These are phyloP conservation scores for Mycetomoellerius zeteki DNA, from an alignment of 1,140 invertebrate species.

Conservation along the genomic window DNA sequence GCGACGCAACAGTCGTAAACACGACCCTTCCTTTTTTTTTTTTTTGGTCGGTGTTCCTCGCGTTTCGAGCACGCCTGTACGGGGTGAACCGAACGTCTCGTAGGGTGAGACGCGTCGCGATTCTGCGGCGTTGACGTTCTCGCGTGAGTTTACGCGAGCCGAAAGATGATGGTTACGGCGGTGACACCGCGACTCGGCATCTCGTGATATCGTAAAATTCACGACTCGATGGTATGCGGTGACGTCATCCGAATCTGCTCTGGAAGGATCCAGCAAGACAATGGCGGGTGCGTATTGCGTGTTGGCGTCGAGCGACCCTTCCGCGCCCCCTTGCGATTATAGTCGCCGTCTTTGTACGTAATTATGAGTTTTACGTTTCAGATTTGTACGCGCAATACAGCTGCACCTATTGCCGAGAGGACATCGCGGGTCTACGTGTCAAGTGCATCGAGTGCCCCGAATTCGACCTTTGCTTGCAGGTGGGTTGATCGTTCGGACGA, in stretches of 20 bases:
- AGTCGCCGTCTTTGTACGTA: not conserved
- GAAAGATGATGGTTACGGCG: slow-evolving; percentile 56
- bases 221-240: slow-evolving; percentile 80
- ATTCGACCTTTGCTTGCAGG: slow-evolving; percentile 97
- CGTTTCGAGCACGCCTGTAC: slow-evolving; percentile 47
- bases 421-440: slow-evolving; percentile 94
- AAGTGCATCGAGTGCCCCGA: slow-evolving; percentile 95
- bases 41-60: slow-evolving; percentile 48
- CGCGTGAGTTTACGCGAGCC: slow-evolving; percentile 32
- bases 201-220: slow-evolving; percentile 64
- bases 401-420: slow-evolving; percentile 97
- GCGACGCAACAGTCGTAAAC: slow-evolving; percentile 79
- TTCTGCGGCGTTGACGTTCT: slow-evolving; percentile 66
- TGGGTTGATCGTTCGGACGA: slow-evolving; percentile 86
- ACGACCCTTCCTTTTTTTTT: slow-evolving; percentile 77
- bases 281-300: slow-evolving; percentile 85
- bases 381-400: slow-evolving; percentile 93
- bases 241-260: slow-evolving; percentile 84
- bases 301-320: slow-evolving; percentile 10
- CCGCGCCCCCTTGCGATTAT: not conserved
- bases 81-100: slow-evolving; percentile 35
- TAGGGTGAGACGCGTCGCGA: slow-evolving; percentile 1
- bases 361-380: slow-evolving; percentile 77
- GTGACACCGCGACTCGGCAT: not conserved
- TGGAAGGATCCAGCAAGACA: slow-evolving; percentile 84